These are phyloP conservation scores for Condylura cristata DNA, from an alignment of 2,113 vertebrate genomes.

Conservation along the genomic window DNA sequence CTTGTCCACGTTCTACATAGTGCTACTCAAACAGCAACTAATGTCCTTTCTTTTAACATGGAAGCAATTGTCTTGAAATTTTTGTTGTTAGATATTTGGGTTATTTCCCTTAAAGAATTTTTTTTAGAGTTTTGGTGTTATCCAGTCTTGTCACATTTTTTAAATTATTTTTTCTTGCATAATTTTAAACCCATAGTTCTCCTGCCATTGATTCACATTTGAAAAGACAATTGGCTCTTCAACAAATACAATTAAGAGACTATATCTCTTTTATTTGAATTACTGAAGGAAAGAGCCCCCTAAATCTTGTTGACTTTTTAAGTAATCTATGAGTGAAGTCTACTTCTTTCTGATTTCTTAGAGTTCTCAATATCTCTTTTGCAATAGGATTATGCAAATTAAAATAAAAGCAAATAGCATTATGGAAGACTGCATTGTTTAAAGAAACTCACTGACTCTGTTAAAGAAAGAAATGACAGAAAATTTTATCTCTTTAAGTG, in stretches of 20 bases:
- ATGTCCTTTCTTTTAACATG: background rate
- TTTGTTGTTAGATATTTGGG: background rate
- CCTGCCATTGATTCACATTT: background rate
- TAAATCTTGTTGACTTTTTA: constrained; percentile 12
- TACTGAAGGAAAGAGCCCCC: background rate
- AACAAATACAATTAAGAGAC: background rate
- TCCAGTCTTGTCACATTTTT: background rate
- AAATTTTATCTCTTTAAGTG: background rate
- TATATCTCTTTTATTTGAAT: background rate
- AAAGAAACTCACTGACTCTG: background rate
- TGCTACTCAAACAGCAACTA: background rate
- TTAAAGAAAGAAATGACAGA: constrained; percentile 40
- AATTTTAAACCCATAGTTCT: too few relatives aligned
- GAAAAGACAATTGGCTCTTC: background rate
- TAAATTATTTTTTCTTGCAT: too few relatives aligned
- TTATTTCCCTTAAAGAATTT: background rate
- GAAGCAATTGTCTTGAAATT: background rate
- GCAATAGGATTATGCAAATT: constrained; percentile 38
- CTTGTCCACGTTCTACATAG: background rate
- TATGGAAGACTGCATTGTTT: background rate
- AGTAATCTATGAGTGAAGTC: constrained; percentile 1
- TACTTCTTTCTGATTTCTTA: background rate
- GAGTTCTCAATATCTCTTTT: constrained; percentile 36
- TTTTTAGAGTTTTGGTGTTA: constrained; percentile 11
- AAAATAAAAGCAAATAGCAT: constrained; percentile 34